Conservation (phyloP, 2,797 vertebrate genomes). For the Perodicticus potto region DNA sequence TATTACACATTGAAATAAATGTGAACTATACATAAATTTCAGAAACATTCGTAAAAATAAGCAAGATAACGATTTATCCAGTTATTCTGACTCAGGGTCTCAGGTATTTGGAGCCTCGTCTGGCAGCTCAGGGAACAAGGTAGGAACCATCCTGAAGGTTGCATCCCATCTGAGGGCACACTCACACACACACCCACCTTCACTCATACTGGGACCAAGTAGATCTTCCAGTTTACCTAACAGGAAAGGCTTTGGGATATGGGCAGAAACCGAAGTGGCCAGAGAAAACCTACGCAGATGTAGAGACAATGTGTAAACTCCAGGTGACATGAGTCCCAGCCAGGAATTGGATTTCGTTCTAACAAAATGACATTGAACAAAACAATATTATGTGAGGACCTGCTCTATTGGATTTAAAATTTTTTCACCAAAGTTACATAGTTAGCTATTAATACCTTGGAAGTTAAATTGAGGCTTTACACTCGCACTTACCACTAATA, state of each 20-base stretch:
- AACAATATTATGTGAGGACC: not conserved
- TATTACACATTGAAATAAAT: not conserved
- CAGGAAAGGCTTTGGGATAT: not conserved
- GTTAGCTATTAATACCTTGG: not conserved
- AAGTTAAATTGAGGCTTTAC: conserved; percentile 34
- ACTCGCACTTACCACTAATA: not conserved
- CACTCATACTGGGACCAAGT: not conserved
- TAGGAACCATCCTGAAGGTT: no score
- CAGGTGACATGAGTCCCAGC: no score
- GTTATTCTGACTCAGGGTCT: not conserved
- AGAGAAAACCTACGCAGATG: not conserved
- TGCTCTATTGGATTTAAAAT: conserved; percentile 26
- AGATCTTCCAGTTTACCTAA: not conserved
- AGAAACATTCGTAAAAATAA: not conserved
- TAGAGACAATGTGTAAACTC: not conserved
- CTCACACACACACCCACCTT: not conserved
- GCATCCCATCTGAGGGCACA: not conserved
- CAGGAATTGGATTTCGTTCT: not conserved
- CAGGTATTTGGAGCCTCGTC: not conserved
- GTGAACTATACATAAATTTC: not conserved
- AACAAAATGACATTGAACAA: not conserved
- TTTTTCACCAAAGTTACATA: not conserved
- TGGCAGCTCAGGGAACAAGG: no score
- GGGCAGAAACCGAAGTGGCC: not conserved
- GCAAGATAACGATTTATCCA: not conserved